Conservation (phyloP, 2,797 vertebrate genomes). For the Pterois miles region DNA sequence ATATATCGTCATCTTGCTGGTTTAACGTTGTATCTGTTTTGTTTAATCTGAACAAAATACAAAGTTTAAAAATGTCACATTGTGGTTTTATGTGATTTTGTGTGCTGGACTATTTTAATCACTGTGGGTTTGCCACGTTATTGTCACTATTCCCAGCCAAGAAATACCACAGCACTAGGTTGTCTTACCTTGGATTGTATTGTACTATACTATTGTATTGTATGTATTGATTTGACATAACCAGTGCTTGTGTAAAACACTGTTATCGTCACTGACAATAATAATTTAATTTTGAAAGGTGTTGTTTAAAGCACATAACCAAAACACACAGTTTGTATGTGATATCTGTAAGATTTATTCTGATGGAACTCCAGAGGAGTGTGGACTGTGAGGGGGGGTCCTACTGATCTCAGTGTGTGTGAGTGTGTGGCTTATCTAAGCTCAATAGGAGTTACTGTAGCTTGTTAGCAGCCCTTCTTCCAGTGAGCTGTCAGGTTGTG, state of each 20-base stretch:
- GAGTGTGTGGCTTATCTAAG: background rate
- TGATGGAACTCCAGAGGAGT: background rate
- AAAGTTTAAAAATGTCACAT: background rate
- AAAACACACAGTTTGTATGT: background rate
- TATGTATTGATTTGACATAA: background rate
- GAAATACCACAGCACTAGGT: background rate
- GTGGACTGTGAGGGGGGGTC: no score
- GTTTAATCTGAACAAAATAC: background rate
- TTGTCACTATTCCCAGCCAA: background rate
- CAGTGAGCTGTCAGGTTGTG: constrained; percentile 55
- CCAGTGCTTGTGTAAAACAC: background rate
- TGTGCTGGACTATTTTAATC: background rate
- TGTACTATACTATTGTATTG: background rate
- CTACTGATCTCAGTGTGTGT: background rate
- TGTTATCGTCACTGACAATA: background rate
- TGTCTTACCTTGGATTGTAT: background rate
- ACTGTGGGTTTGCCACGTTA: background rate
- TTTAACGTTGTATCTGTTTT: background rate
- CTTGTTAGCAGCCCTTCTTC: constrained; percentile 51
- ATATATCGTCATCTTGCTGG: no score
- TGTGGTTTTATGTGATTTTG: background rate
- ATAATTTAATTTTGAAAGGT: background rate
- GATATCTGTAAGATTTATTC: background rate
- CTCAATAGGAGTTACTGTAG: constrained; percentile 23
- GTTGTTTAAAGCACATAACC: background rate